phyloP scores from a whole-genome alignment of 2,888 invertebrate genomes.

The Sinopyrophorus schimmeli region DNA sequence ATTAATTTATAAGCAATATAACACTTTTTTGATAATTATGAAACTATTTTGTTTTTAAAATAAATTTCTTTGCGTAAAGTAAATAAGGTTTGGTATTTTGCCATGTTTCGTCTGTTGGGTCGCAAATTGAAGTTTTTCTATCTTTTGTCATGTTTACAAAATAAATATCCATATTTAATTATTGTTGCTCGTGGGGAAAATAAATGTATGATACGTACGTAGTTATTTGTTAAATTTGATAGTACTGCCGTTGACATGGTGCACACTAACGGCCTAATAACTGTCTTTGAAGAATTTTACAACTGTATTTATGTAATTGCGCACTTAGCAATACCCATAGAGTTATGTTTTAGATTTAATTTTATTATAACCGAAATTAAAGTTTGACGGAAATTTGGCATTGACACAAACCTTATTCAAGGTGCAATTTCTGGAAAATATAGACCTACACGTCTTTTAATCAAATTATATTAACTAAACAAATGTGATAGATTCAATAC shows the following conservation, averaged over 20 bases:
- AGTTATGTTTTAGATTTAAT: neutral
- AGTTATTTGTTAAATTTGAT: neutral
- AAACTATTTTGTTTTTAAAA: too few relatives aligned
- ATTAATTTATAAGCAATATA: too few relatives aligned
- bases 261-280: conserved; percentile 1
- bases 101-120: neutral
- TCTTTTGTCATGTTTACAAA: conserved; percentile 9
- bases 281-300: conserved; percentile 12
- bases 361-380: too few relatives aligned
- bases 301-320: conserved; percentile 8
- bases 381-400: too few relatives aligned
- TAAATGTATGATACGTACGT: conserved; percentile 6
- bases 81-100: conserved; percentile 2
- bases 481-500: too few relatives aligned
- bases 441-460: too few relatives aligned
- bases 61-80: neutral
- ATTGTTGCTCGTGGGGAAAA: neutral
- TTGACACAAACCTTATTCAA: too few relatives aligned
- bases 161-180: conserved; percentile 5
- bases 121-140: conserved; percentile 5
- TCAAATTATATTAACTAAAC: too few relatives aligned
- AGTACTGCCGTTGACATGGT: conserved; percentile 5
- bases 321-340: neutral
- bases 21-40: too few relatives aligned
- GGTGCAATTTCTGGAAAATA: too few relatives aligned